Percentiles rank a stretch among this genome's conserved stretches.
phyloP scores from a whole-genome alignment of 2,888 invertebrate species.

The Cantharis lateralis region DNA sequence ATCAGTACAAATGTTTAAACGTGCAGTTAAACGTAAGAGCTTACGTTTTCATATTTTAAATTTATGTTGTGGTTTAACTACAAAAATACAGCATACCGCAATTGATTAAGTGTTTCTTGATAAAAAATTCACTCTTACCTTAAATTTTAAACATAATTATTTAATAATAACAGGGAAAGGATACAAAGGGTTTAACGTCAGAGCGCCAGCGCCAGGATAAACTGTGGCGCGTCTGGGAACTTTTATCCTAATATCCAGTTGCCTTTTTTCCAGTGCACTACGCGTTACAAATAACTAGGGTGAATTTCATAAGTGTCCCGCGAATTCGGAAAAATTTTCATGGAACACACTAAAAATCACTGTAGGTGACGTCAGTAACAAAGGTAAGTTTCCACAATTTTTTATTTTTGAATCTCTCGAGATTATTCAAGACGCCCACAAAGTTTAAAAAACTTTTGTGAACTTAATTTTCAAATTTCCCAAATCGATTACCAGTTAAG shows the following conservation, averaged over 20 bases:
- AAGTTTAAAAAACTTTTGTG: background rate
- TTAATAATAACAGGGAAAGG: constrained; percentile 14
- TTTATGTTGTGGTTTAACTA: background rate
- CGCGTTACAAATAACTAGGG: constrained; percentile 23
- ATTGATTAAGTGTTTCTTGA: background rate
- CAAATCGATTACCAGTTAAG: background rate
- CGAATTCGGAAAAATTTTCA: constrained; percentile 24
- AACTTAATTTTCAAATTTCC: background rate
- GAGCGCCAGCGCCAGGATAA: constrained; percentile 36
- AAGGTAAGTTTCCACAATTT: constrained; percentile 7
- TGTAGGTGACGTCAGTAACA: constrained; percentile 20
- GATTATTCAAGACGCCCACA: background rate
- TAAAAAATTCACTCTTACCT: background rate
- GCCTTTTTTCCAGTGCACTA: constrained; percentile 29
- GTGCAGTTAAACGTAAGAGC: too few relatives aligned
- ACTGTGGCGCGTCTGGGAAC: constrained; percentile 22
- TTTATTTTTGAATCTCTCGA: background rate
- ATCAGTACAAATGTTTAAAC: background rate
- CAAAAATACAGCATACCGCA: background rate
- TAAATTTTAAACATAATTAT: constrained; percentile 1
- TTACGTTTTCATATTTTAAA: background rate
- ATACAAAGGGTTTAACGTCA: constrained; percentile 21
- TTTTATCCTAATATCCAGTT: constrained; percentile 25
- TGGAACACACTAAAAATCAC: constrained; percentile 12
- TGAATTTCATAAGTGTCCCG: constrained; percentile 24